Percentiles rank a stretch among this genome's conserved stretches.
Conservation (phyloP, 2,113 vertebrate genomes). For the Lucifuga dentata region DNA sequence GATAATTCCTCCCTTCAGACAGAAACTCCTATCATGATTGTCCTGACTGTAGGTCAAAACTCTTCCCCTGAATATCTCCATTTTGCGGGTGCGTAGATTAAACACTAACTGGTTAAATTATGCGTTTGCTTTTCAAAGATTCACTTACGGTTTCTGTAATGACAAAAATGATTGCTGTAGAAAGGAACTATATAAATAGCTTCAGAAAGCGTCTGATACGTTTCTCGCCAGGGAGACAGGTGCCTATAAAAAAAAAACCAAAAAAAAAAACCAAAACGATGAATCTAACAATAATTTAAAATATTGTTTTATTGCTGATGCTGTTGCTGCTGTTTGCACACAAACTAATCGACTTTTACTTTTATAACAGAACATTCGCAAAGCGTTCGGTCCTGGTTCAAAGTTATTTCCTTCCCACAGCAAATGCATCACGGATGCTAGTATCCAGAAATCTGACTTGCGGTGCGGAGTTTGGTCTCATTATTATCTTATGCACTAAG, state of each 20-base stretch:
- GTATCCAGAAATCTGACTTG: not conserved
- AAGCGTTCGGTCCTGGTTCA: slow-evolving; percentile 45
- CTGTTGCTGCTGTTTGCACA: not conserved
- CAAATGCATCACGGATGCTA: slow-evolving; percentile 15
- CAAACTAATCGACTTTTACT: slow-evolving; percentile 55
- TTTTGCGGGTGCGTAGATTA: slow-evolving; percentile 56
- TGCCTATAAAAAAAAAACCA: not conserved
- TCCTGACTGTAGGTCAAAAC: slow-evolving; percentile 37
- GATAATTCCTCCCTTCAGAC: not conserved
- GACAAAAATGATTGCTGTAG: not conserved
- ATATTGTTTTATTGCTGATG: not conserved
- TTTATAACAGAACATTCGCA: slow-evolving; percentile 29
- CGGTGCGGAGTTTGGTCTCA: slow-evolving; percentile 22
- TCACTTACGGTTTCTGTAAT: not conserved
- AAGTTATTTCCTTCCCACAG: slow-evolving; percentile 56
- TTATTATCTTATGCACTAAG: not conserved
- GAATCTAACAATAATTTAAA: not conserved
- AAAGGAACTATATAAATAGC: not conserved
- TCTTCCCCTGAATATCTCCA: slow-evolving; percentile 48
- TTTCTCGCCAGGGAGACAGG: slow-evolving; percentile 24
- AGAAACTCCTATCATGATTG: slow-evolving; percentile 22
- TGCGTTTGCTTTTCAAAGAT: not conserved
- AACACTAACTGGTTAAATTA: slow-evolving; percentile 1
- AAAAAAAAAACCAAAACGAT: too few relatives aligned
- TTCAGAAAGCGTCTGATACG: not conserved